These are phyloP conservation scores for Bombylius discolor DNA, from an alignment of 2,888 invertebrate genomes.

Conservation along the genomic window DNA sequence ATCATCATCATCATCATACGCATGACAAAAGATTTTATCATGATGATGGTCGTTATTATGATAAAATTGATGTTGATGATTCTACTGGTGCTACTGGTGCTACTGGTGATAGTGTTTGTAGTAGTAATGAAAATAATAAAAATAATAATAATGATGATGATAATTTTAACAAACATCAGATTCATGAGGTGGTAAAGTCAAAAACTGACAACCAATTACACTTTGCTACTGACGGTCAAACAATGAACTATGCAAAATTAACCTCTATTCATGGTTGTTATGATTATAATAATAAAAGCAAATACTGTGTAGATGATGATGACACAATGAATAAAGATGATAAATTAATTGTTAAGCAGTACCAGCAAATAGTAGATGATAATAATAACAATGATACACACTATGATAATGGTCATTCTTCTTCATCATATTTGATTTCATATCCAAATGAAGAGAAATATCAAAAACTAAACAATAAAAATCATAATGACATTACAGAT, in stretches of 20 bases:
- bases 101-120: not conserved
- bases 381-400: no score
- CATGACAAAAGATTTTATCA: no score
- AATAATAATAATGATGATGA: not conserved
- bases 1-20: no score
- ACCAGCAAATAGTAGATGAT: not conserved
- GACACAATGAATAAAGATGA: slow-evolving; percentile 7
- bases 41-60: not conserved
- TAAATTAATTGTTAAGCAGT: slow-evolving; percentile 1
- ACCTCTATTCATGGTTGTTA: not conserved
- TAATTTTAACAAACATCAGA: not conserved
- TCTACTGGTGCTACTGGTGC: no score
- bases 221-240: not conserved
- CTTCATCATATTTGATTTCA: not conserved
- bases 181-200: slow-evolving; percentile 3
- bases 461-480: not conserved
- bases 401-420: not conserved
- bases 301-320: not conserved
- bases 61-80: not conserved
- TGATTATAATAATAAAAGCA: not conserved
- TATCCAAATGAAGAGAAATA: not conserved
- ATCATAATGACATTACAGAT: not conserved
- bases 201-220: slow-evolving; percentile 3
- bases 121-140: not conserved
- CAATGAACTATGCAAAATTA: not conserved